Evolutionary conservation across 2,113 vertebrate genomes (phyloP), one percentile per base, ranked within the genome.

Genomic region (Gobio gobio): DNA sequence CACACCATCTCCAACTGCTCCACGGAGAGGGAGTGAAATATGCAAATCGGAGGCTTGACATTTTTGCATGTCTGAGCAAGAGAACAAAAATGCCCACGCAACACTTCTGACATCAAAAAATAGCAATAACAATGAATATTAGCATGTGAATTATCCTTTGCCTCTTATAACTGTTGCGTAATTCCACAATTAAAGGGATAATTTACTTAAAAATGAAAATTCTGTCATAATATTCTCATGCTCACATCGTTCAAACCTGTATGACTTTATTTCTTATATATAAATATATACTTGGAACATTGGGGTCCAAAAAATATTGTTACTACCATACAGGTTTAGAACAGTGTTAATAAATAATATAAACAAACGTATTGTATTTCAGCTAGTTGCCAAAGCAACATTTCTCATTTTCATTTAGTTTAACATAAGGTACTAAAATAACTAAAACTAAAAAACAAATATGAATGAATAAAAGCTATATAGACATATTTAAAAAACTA

Each of bases 61-160:
- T 83, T 58, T 83, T 83, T 83, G 81, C 81, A 83, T 83, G 81
- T 83, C 66, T 83, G 64, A 83, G 36, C 81, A 73, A 56, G 81
- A 83, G 81, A 70, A 72, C 66, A 83, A 73, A 79, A 83, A 83
- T 49, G 12, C 66, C 66, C 81, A 83, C 81, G 47, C 49, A 72
- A 83, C 81, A 70, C 33, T 83, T 73, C 66, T 43, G 64, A 58
- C 66, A 72, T 83, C 29, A 83, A 83, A 83, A 58, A 83, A 72
- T 73, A 58, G 66, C 81, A 43, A 58, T 56, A 29, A 72, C 47
- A 70, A 58, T n/a, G 26, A 58, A 72, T 58, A 58, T 83, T 83
- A 73, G 66, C 63, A 56, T 82, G 81, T 33, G 22, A 73, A 56
- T 43, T 26, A 72, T 72, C 33, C 5, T 54, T 68, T 18, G 43